Percentiles rank a stretch among this genome's conserved stretches.
These are phyloP conservation scores for Cynodonichthys magdalenae DNA, from an alignment of 2,797 vertebrate genomes.

Conservation along the genomic window DNA sequence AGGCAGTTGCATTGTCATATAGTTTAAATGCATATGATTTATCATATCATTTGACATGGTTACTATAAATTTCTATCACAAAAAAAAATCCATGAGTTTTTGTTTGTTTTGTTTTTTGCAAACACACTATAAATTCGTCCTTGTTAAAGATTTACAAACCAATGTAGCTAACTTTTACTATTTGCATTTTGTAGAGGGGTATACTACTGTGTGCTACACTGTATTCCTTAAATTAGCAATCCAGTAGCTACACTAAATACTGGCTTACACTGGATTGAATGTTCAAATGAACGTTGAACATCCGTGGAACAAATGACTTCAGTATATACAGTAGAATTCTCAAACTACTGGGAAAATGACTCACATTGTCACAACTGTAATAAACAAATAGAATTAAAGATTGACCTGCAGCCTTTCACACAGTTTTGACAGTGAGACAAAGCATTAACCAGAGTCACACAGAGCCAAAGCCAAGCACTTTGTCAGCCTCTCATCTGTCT, in stretches of 20 bases:
- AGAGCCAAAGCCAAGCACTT: constrained; percentile 43
- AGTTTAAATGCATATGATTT: constrained; percentile 32
- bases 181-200: too few relatives aligned
- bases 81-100: constrained; percentile 4
- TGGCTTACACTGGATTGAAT: not conserved
- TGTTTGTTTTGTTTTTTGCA: constrained; percentile 16
- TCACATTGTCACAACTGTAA: constrained; percentile 27
- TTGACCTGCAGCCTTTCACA: constrained; percentile 23
- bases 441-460: constrained; percentile 35
- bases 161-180: too few relatives aligned
- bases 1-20: constrained; percentile 29
- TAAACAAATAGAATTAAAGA: constrained; percentile 38
- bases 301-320: constrained; percentile 20
- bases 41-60: constrained; percentile 29
- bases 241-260: too few relatives aligned
- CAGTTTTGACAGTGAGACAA: constrained; percentile 33
- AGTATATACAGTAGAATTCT: constrained; percentile 16
- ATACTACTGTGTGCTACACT: not conserved
- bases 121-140: too few relatives aligned
- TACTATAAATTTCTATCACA: constrained; percentile 27
- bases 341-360: constrained; percentile 18
- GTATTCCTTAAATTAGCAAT: not conserved
- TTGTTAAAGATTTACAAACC: too few relatives aligned
- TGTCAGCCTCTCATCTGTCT: constrained; percentile 54
- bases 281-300: constrained; percentile 31